Percentiles rank a stretch among this genome's conserved stretches.
Conservation (phyloP, 2,888 invertebrate genomes). For the Zele albiditarsus region DNA sequence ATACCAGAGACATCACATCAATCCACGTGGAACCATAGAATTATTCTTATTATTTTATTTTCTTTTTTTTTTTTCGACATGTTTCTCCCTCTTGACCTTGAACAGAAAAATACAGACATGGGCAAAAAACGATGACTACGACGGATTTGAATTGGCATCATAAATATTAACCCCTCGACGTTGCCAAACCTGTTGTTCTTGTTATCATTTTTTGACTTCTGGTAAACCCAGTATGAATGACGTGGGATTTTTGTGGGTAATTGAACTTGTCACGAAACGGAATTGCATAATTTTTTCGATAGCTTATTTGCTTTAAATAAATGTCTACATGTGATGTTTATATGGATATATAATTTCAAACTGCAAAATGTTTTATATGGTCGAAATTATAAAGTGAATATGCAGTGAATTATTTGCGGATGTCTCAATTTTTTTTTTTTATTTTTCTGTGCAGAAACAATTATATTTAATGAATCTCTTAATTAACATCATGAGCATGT, state of each 20-base stretch:
- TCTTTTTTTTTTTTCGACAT: slow-evolving; percentile 2
- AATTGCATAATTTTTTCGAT: background rate
- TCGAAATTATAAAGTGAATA: background rate
- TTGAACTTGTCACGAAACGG: background rate
- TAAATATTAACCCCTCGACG: background rate
- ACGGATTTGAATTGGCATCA: background rate
- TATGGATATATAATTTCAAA: background rate
- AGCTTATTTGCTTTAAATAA: no score
- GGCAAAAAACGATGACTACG: background rate
- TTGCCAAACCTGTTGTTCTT: background rate
- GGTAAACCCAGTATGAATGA: background rate
- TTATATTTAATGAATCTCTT: background rate
- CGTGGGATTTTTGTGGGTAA: background rate
- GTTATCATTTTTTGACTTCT: background rate
- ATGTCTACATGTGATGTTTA: background rate
- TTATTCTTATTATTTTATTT: background rate
- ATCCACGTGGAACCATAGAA: slow-evolving; percentile 1
- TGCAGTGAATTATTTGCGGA: background rate
- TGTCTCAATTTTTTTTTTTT: background rate
- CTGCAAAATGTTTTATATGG: background rate
- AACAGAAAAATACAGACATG: background rate
- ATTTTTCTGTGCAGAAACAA: background rate
- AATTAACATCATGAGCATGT: background rate
- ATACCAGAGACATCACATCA: slow-evolving; percentile 1
- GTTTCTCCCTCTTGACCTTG: background rate